These are phyloP conservation scores for Neolamprologus variostigma DNA, from an alignment of 2,113 vertebrate genomes.

Conservation along the genomic window DNA sequence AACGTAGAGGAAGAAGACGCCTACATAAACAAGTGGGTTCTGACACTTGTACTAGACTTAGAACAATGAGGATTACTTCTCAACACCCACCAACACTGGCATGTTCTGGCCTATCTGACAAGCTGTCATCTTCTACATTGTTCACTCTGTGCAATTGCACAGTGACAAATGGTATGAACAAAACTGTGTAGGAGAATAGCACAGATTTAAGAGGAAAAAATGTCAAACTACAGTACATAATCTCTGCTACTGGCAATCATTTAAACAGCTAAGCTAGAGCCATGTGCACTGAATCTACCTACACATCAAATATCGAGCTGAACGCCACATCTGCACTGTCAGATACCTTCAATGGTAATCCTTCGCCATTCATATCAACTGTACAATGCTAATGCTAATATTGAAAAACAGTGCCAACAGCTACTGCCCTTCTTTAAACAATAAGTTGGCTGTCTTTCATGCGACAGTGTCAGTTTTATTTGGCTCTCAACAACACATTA, in stretches of 20 bases:
- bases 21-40: constrained; percentile 58
- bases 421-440: not conserved
- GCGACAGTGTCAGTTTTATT: not conserved
- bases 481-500: constrained; percentile 9
- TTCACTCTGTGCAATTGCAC: constrained; percentile 27
- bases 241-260: constrained; percentile 2
- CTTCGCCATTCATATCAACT: not conserved
- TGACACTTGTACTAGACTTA: constrained; percentile 52
- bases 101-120: constrained; percentile 61
- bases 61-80: constrained; percentile 64
- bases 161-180: constrained; percentile 37
- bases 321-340: not conserved
- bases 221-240: constrained; percentile 17
- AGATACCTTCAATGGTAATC: not conserved
- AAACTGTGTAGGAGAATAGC: constrained; percentile 27
- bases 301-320: not conserved
- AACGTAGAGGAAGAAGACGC: constrained; percentile 29
- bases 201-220: constrained; percentile 15
- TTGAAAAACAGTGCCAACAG: not conserved
- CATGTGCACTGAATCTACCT: not conserved
- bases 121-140: constrained; percentile 55
- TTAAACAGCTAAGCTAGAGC: not conserved
- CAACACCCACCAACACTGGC: constrained; percentile 54
- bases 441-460: constrained; percentile 7
- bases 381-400: not conserved